Evolutionary conservation across 2,888 invertebrate species (phyloP).

Genomic region (Osedax frankpressi): DNA sequence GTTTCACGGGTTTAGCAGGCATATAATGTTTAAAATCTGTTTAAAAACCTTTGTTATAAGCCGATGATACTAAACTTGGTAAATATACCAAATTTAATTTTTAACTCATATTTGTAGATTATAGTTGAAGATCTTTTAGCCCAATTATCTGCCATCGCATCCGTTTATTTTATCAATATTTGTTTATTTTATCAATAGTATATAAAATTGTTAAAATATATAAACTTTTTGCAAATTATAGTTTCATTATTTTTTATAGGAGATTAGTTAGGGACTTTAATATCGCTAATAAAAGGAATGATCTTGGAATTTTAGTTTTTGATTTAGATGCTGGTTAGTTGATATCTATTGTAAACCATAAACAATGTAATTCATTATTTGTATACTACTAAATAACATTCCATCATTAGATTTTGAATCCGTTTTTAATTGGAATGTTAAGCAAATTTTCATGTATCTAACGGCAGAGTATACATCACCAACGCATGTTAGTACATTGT

Average conservation of each 20-base stretch:
- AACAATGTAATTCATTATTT: neutral
- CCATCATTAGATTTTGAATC: constrained; percentile 56
- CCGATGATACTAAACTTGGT: too few relatives aligned
- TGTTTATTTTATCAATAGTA: neutral
- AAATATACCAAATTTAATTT: too few relatives aligned
- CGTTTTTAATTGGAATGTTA: constrained; percentile 98
- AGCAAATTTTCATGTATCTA: constrained; percentile 86
- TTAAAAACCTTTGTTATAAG: too few relatives aligned
- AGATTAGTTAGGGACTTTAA: constrained; percentile 93
- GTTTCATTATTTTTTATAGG: constrained; percentile 51
- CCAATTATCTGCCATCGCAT: too few relatives aligned
- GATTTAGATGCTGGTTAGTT: constrained; percentile 71
- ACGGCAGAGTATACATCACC: constrained; percentile 86
- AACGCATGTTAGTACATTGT: constrained; percentile 68
- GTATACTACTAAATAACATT: neutral
- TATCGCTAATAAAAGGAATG: constrained; percentile 80
- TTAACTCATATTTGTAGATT: too few relatives aligned
- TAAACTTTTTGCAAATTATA: constrained; percentile 19
- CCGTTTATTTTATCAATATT: neutral
- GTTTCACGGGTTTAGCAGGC: too few relatives aligned
- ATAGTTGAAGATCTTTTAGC: too few relatives aligned
- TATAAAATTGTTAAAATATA: neutral
- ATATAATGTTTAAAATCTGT: too few relatives aligned
- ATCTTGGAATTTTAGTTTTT: constrained; percentile 85
- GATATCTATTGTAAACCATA: neutral